A percentile compares a stretch with the other conserved stretches of the same genome.
These are phyloP conservation scores for Sphinx pinastri DNA, from an alignment of 2,888 invertebrate species.

Conservation along the genomic window DNA sequence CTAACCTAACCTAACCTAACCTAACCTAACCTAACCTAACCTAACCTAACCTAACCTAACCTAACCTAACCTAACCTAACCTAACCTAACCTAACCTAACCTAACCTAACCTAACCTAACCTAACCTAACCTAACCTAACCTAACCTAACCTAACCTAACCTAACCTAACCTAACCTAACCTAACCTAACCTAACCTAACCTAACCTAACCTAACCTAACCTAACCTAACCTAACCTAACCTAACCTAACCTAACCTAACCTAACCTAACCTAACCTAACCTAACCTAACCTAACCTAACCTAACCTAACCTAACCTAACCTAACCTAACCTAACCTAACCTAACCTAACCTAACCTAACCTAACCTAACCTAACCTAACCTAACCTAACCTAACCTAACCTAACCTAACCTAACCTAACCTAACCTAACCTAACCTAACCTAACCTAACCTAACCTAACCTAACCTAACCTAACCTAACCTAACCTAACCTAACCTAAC, in stretches of 20 bases:
- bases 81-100: slow-evolving; percentile 37
- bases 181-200: slow-evolving; percentile 41
- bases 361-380: slow-evolving; percentile 39
- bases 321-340: slow-evolving; percentile 30
- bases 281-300: slow-evolving; percentile 38
- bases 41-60: slow-evolving; percentile 37
- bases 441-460: slow-evolving; percentile 30
- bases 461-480: slow-evolving; percentile 26
- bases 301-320: slow-evolving; percentile 27
- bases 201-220: slow-evolving; percentile 42
- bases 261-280: slow-evolving; percentile 41
- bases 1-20: slow-evolving; percentile 36
- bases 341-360: slow-evolving; percentile 39
- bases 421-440: slow-evolving; percentile 38
- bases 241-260: slow-evolving; percentile 42
- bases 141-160: slow-evolving; percentile 37
- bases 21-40: slow-evolving; percentile 40
- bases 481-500: slow-evolving; percentile 39
- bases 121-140: slow-evolving; percentile 41
- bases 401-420: slow-evolving; percentile 39
- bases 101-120: slow-evolving; percentile 37
- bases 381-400: slow-evolving; percentile 39
- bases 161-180: slow-evolving; percentile 39
- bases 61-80: slow-evolving; percentile 37
- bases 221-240: slow-evolving; percentile 38